Percentiles rank a stretch among this genome's conserved stretches.
These are phyloP conservation scores for Chelonus insularis DNA, from an alignment of 1,140 invertebrate genomes.

Conservation along the genomic window DNA sequence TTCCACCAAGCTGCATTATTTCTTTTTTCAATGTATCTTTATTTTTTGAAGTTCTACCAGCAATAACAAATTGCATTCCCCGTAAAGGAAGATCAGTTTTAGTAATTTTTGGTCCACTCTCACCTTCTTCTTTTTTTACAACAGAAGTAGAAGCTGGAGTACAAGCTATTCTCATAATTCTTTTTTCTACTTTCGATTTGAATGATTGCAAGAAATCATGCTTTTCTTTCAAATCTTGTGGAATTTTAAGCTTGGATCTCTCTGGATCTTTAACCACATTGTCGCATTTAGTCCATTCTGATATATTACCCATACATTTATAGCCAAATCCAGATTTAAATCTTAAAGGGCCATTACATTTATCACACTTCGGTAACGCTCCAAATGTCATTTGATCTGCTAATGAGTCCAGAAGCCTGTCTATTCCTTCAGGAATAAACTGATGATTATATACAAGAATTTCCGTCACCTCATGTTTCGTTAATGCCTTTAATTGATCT, in stretches of 20 bases:
- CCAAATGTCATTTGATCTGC: slow-evolving; percentile 90
- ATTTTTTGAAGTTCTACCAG: slow-evolving; percentile 64
- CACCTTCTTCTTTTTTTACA: slow-evolving; percentile 64
- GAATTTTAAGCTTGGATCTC: slow-evolving; percentile 74
- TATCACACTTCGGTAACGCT: slow-evolving; percentile 73
- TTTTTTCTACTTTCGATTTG: slow-evolving; percentile 66
- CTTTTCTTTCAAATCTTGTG: slow-evolving; percentile 66
- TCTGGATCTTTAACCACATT: slow-evolving; percentile 74
- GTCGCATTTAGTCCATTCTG: slow-evolving; percentile 90
- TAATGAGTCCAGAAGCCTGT: slow-evolving; percentile 76
- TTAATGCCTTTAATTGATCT: slow-evolving; percentile 56
- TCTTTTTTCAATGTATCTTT: slow-evolving; percentile 70
- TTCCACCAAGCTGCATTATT: slow-evolving; percentile 77
- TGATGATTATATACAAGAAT: slow-evolving; percentile 78
- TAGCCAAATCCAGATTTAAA: slow-evolving; percentile 76
- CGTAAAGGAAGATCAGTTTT: slow-evolving; percentile 69
- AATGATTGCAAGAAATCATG: slow-evolving; percentile 69
- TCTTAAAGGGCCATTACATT: slow-evolving; percentile 79
- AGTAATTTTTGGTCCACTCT: slow-evolving; percentile 64
- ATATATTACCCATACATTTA: slow-evolving; percentile 77
- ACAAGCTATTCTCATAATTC: slow-evolving; percentile 66
- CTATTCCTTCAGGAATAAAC: slow-evolving; percentile 65
- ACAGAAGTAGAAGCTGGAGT: slow-evolving; percentile 57
- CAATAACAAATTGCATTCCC: slow-evolving; percentile 78
- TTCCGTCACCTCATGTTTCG: slow-evolving; percentile 64